phyloP scores from a whole-genome alignment of 1,140 invertebrate genomes.

The Prorops nasuta region DNA sequence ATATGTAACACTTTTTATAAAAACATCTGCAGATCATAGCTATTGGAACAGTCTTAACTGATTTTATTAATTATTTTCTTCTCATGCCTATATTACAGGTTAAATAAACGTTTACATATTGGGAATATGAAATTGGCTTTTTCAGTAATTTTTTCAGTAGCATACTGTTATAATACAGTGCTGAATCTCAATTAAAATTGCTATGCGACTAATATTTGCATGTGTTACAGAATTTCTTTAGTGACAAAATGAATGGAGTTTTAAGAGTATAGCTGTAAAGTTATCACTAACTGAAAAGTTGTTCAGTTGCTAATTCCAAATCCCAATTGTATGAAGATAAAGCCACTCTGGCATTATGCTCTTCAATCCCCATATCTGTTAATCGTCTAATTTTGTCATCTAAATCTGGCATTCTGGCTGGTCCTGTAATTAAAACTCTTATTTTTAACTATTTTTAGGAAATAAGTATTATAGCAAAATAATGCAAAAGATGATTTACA shows the following conservation, averaged over 20 bases:
- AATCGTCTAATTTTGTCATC: conserved; percentile 79
- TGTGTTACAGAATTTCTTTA: conserved; percentile 24
- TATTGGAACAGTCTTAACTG: too few species aligned
- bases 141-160: conserved; percentile 15
- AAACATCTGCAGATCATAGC: too few species aligned
- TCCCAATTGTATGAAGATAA: conserved; percentile 90
- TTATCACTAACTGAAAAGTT: conserved; percentile 79
- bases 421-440: conserved; percentile 55
- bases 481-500: conserved; percentile 7
- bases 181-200: conserved; percentile 26
- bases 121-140: conserved; percentile 19
- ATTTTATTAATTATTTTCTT: too few species aligned
- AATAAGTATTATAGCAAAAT: conserved; percentile 6
- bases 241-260: conserved; percentile 32
- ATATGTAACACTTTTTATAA: too few species aligned
- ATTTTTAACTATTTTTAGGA: conserved; percentile 1
- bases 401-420: conserved; percentile 71
- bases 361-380: conserved; percentile 86
- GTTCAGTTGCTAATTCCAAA: conserved; percentile 82
- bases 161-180: conserved; percentile 31
- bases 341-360: conserved; percentile 77
- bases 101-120: conserved; percentile 28
- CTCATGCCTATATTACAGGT: conserved; percentile 43
- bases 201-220: conserved; percentile 27
- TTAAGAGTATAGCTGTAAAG: conserved; percentile 27